A percentile compares a stretch with the other conserved stretches of the same genome.
phyloP scores from a whole-genome alignment of 1,140 invertebrate genomes.

The Leguminivora glycinivorella region DNA sequence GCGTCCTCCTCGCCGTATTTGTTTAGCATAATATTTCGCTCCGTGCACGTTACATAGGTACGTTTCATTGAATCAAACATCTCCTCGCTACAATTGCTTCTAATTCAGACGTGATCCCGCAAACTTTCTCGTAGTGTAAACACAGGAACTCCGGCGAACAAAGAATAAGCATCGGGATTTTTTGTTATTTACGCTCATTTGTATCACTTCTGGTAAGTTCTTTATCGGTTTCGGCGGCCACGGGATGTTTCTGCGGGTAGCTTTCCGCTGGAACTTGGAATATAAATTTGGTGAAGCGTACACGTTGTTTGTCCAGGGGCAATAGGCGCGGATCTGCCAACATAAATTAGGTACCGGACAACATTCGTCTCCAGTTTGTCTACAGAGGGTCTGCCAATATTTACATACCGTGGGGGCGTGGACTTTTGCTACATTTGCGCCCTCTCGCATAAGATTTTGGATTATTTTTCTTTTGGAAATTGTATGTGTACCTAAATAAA shows the following conservation, averaged over 20 bases:
- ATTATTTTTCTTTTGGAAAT: constrained; percentile 34
- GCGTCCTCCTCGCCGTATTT: constrained; percentile 46
- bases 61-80: constrained; percentile 51
- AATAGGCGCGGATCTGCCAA: constrained; percentile 54
- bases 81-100: constrained; percentile 42
- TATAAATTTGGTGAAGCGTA: constrained; percentile 62
- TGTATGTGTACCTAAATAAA: constrained; percentile 33
- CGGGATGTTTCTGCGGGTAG: constrained; percentile 45
- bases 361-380: constrained; percentile 56
- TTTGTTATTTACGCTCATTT: constrained; percentile 51
- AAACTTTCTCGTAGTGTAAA: constrained; percentile 31
- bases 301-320: constrained; percentile 57
- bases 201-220: constrained; percentile 52
- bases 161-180: constrained; percentile 41
- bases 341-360: constrained; percentile 68
- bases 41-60: constrained; percentile 40
- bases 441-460: constrained; percentile 6
- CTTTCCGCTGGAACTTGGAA: constrained; percentile 57
- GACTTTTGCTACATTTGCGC: constrained; percentile 36
- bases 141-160: constrained; percentile 37
- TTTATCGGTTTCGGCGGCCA: constrained; percentile 49
- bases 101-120: constrained; percentile 35
- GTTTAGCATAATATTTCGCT: constrained; percentile 49
- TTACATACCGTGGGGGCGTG: constrained; percentile 39
- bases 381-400: constrained; percentile 52